Conservation (phyloP, 2,113 vertebrate species). For the Diadophis punctatus region DNA sequence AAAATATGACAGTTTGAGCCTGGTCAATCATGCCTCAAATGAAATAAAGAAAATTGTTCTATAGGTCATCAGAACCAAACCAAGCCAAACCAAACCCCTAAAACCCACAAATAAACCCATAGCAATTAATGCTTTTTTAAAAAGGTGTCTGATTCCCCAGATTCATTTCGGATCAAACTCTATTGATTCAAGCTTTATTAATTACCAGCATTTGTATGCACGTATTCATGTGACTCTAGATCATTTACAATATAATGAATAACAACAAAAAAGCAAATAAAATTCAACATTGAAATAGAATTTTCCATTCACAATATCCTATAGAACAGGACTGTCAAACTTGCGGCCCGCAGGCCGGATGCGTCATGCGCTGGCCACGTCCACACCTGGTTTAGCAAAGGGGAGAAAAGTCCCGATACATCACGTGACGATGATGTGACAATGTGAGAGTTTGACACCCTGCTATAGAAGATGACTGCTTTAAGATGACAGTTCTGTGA, state of each 20-base stretch:
- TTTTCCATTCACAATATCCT: background rate
- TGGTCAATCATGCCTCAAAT: background rate
- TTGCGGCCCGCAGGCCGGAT: accelerated
- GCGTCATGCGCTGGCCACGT: too few species aligned
- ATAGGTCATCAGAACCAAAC: background rate
- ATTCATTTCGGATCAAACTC: background rate
- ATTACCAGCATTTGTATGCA: background rate
- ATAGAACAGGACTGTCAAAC: background rate
- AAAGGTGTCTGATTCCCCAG: background rate
- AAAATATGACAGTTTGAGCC: background rate
- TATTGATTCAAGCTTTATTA: background rate
- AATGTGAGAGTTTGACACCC: too few species aligned
- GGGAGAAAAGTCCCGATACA: too few species aligned
- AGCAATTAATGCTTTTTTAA: background rate
- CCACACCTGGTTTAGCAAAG: too few species aligned
- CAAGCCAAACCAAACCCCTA: background rate
- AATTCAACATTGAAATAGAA: background rate
- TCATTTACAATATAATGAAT: background rate
- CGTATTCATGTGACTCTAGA: background rate
- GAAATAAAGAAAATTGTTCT: background rate
- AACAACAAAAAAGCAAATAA: background rate
- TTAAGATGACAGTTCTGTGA: background rate
- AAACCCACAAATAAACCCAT: background rate
- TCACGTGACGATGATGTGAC: too few species aligned
- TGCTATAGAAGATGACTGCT: background rate